A percentile compares a stretch with the other conserved stretches of the same genome.
Evolutionary conservation across 2,888 invertebrate genomes (phyloP).

Genomic region (Ellobium chinense): DNA sequence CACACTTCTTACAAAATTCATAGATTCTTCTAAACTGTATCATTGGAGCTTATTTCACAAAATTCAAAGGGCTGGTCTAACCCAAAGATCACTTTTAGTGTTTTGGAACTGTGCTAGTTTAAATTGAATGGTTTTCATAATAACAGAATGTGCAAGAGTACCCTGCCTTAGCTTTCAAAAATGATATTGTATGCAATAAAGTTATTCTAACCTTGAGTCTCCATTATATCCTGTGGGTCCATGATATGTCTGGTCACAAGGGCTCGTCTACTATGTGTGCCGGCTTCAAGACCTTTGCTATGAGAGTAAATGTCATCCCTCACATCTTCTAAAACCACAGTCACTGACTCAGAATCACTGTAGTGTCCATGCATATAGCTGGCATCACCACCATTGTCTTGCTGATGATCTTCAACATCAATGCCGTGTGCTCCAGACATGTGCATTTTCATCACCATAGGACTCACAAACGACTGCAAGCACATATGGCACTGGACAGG

Average conservation of each 20-base stretch:
- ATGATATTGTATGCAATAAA: too few relatives aligned
- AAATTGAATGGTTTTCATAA: too few relatives aligned
- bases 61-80: too few relatives aligned
- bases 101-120: too few relatives aligned
- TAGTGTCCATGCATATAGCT: conserved; percentile 7
- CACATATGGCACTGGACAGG: conserved; percentile 40
- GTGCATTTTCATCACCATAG: conserved; percentile 34
- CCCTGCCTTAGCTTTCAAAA: too few relatives aligned
- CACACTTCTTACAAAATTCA: too few relatives aligned
- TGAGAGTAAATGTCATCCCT: conserved; percentile 15
- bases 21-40: too few relatives aligned
- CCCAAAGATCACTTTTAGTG: too few relatives aligned
- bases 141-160: too few relatives aligned
- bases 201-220: conserved; percentile 27
- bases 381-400: not conserved
- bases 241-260: conserved; percentile 5
- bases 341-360: conserved; percentile 9
- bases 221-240: conserved; percentile 27
- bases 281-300: not conserved
- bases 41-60: too few relatives aligned
- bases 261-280: not conserved
- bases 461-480: conserved; percentile 40
- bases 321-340: conserved; percentile 29
- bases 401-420: not conserved
- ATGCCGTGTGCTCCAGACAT: conserved; percentile 40